phyloP scores from a whole-genome alignment of 2,797 vertebrate species.

The Syngnathus rostellatus region DNA sequence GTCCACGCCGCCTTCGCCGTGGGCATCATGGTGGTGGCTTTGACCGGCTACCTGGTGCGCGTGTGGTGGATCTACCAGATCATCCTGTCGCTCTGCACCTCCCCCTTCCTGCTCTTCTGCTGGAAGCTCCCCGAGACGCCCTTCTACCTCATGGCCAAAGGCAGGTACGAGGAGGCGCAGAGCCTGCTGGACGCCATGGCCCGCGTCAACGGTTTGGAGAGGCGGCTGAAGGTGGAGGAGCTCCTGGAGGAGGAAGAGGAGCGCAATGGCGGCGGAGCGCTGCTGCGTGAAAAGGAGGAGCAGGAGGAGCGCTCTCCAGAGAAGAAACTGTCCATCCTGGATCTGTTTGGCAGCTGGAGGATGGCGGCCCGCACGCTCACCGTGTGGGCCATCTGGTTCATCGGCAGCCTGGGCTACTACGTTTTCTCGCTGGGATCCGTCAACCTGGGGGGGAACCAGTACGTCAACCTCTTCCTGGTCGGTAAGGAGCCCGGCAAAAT shows the following conservation, averaged over 20 bases:
- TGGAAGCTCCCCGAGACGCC: slow-evolving; percentile 93
- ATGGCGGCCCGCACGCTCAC: slow-evolving; percentile 79
- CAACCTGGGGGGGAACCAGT: slow-evolving; percentile 83
- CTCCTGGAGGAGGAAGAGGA: slow-evolving; percentile 58
- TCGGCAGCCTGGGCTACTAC: slow-evolving; percentile 88
- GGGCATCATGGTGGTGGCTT: slow-evolving; percentile 84
- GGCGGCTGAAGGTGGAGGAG: slow-evolving; percentile 71
- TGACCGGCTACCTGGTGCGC: slow-evolving; percentile 80
- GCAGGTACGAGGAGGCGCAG: slow-evolving; percentile 74
- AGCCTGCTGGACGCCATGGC: slow-evolving; percentile 76
- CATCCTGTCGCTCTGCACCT: slow-evolving; percentile 76
- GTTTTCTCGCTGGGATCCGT: slow-evolving; percentile 85
- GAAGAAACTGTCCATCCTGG: slow-evolving; percentile 77
- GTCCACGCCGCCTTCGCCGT: slow-evolving; percentile 86
- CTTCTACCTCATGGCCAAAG: slow-evolving; percentile 85
- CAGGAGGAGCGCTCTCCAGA: not conserved
- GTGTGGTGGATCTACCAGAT: slow-evolving; percentile 93
- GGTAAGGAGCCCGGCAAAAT: slow-evolving; percentile 59
- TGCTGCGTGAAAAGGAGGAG: slow-evolving; percentile 35
- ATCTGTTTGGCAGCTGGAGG: slow-evolving; percentile 78
- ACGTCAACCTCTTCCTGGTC: slow-evolving; percentile 85
- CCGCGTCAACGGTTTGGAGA: slow-evolving; percentile 70
- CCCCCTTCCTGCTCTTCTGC: slow-evolving; percentile 84
- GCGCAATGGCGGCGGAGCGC: slow-evolving; percentile 11
- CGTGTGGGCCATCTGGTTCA: slow-evolving; percentile 91